These are phyloP conservation scores for Cariama cristata DNA, from an alignment of 2,113 vertebrate genomes.

Conservation along the genomic window DNA sequence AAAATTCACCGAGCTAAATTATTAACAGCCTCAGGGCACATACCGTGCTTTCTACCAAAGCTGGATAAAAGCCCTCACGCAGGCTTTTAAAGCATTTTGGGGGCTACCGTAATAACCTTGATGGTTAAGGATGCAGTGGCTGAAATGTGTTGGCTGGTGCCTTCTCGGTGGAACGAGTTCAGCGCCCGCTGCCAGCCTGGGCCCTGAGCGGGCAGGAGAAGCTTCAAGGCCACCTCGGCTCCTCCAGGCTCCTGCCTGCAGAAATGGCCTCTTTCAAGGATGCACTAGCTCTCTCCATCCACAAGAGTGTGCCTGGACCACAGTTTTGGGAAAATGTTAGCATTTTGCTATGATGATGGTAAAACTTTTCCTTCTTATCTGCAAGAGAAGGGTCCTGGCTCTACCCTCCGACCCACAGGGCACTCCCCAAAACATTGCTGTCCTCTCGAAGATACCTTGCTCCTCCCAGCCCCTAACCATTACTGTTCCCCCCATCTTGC, in stretches of 20 bases:
- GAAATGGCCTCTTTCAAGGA: neutral
- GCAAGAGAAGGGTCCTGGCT: neutral
- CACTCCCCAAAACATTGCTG: neutral
- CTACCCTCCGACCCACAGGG: fast-evolving
- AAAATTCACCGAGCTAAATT: neutral
- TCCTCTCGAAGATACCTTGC: neutral
- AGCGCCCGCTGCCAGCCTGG: neutral
- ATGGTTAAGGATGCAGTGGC: fast-evolving
- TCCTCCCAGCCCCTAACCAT: neutral
- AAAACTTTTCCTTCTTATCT: neutral
- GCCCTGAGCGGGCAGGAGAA: neutral
- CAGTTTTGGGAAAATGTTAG: neutral
- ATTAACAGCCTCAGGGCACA: neutral
- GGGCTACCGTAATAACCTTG: neutral
- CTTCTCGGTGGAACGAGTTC: fast-evolving
- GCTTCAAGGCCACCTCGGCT: fast-evolving
- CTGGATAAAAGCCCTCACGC: neutral
- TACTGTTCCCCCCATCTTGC: neutral
- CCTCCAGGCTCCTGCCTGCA: neutral
- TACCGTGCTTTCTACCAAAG: neutral
- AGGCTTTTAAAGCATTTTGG: neutral
- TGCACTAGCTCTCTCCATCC: slow-evolving; percentile 29
- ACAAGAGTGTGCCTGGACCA: slow-evolving; percentile 59
- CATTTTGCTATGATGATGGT: fast-evolving
- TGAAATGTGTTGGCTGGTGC: neutral